Evolutionary conservation across 1,140 invertebrate genomes (phyloP).

Genomic region (Drosophila triauraria): DNA sequence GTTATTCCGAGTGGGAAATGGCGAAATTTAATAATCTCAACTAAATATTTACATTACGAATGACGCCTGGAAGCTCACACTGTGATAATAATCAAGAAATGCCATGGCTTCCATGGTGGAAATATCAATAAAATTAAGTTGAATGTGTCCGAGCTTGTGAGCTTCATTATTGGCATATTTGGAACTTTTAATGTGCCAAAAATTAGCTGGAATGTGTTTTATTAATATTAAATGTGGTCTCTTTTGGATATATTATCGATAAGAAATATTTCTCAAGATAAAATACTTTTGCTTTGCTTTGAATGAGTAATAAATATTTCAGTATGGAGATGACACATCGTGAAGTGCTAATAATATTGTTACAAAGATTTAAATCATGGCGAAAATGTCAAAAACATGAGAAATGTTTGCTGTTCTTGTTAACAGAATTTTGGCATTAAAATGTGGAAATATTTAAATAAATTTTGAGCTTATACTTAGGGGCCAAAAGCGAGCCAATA

Average conservation of each 20-base stretch:
- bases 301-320: background rate
- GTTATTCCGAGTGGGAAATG: background rate
- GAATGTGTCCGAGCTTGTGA: background rate
- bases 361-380: no score
- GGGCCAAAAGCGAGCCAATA: no score
- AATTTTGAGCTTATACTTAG: no score
- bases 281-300: background rate
- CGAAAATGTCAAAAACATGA: no score
- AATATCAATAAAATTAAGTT: background rate
- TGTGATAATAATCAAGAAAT: background rate
- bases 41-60: background rate
- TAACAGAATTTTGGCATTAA: no score
- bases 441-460: no score
- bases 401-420: no score
- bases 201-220: background rate
- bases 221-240: conserved; percentile 8
- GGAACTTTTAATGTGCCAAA: background rate
- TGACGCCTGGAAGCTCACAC: no score
- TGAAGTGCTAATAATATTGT: no score
- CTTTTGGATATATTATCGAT: background rate
- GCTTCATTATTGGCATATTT: background rate
- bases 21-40: background rate
- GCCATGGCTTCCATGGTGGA: background rate
- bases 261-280: background rate
- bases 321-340: background rate